Base-by-base conservation (phyloP, 1,140 invertebrate species). In the Macrostomum lignano region DNA sequence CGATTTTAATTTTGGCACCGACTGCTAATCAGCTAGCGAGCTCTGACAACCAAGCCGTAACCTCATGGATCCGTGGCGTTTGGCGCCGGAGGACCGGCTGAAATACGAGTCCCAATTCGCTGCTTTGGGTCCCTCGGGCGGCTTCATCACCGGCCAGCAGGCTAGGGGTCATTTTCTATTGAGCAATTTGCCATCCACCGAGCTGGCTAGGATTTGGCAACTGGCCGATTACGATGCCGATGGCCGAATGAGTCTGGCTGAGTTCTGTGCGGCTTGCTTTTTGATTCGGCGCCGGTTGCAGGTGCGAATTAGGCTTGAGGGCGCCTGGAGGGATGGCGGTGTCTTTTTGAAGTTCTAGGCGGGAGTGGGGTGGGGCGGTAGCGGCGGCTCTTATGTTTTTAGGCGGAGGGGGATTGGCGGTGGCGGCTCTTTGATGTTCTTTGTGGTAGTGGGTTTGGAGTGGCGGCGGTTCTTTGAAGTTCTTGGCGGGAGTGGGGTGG, bases 221-320 rank as follows among this genome's bases (percentile, higher is more conserved):
- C 55, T 96, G 25, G 79, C 84, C 11, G 86, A 96, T 58, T 74
- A 78, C 31, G 81, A 93, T 61, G 68, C 72, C 25, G 86, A 96
- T 69, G 86, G 86, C 1, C 79, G 77, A 62, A 74, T 96, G 69
- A 75, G 93, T 54, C 69, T 79, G 29, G 73, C 74, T 48, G 86
- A 96, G 58, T 96, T 94, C 54, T 81, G 76, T 31, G 86, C 94
- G 44, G 86, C 86, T 29, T 88, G 84, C 60, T 86, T 88, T 66
- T 65, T 94, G 26, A 93, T 94, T 30, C 79, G 77, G 54, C 64
- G 86, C 34, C 91, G 86, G 60, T 61, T 88, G 13, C 38, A 21
- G 14, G 21, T 19, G 17, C 31, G 17, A 31, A 25, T 5, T 2
- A n/a, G n/a, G n/a, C n/a, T n/a, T n/a, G n/a, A n/a, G n/a, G n/a